Base-by-base conservation (phyloP, 2,113 vertebrate genomes). In the Tachuris rubrigastra region DNA sequence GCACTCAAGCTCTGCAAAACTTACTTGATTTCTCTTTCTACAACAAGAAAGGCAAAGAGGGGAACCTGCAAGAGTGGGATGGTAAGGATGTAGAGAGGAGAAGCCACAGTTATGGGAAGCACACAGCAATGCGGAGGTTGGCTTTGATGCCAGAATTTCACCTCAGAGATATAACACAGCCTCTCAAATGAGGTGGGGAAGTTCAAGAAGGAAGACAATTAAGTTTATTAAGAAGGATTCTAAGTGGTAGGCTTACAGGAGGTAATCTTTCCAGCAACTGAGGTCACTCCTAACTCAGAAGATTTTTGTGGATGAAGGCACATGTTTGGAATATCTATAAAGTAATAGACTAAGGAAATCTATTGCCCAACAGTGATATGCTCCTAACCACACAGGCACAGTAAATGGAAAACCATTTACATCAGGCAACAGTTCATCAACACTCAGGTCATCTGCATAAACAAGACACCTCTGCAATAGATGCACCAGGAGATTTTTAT, bases 101-200 rank as follows among this genome's bases (percentile, higher is more conserved):
- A 73, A 77, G 59, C 53, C 18, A 24, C 9, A 9, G 41, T 37
- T 71, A 35, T 0, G 1, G n/a, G 65, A 69, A 81, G 49, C 12
- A 53, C 42, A 42, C n/a, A 84, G 55, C 55, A 66, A 46, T 3
- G 18, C 0, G 0, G 39, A 76, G 41, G 37, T 58, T 85, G 42
- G 27, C 53, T 83, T 76, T 73, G 87, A 37, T 41, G 49, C 17
- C 28, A 62, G 67, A 56, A 84, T 49, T 72, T 76, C 83, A 65
- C 37, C 55, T 56, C 52, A 33, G 58, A 71, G 14, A 41, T 25
- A 46, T 72, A 72, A 62, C 44, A 25, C 1, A 1, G n/a, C 41
- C 47, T 76, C 59, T 53, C 66, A 80, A 49, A 69, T 9, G 42
- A 85, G 33, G 44, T 3, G 1, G 27, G 28, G 62, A 60, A 80